phyloP scores from a whole-genome alignment of 2,797 vertebrate species.

The Sus cebifrons region DNA sequence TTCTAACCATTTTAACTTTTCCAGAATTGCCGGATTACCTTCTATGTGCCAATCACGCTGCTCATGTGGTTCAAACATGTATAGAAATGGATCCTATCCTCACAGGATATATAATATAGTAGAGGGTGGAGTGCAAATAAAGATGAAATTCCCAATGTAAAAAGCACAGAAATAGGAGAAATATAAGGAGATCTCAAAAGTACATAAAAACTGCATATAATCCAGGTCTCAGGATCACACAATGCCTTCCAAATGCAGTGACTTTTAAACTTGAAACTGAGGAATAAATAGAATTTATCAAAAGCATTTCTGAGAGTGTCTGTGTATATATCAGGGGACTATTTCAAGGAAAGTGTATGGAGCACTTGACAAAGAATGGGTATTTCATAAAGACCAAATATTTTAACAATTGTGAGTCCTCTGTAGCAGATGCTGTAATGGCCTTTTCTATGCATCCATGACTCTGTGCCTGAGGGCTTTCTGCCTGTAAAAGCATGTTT shows the following conservation, averaged over 20 bases:
- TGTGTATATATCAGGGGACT: background rate
- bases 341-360: background rate
- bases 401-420: background rate
- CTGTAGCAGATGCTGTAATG: background rate
- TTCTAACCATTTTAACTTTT: background rate
- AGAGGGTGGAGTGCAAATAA: background rate
- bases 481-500: background rate
- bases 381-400: background rate
- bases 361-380: background rate
- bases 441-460: background rate
- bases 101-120: background rate
- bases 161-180: background rate
- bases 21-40: background rate
- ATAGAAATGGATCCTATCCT: background rate
- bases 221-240: background rate
- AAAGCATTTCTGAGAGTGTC: background rate
- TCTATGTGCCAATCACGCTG: background rate
- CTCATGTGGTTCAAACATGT: background rate
- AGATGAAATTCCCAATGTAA: background rate
- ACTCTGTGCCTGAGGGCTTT: slow-evolving; percentile 15
- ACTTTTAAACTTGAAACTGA: background rate
- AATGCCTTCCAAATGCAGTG: background rate
- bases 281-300: background rate
- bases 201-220: background rate
- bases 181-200: background rate